A percentile compares a stretch with the other conserved stretches of the same genome.
phyloP scores from a whole-genome alignment of 2,113 vertebrate genomes.

The Ciconia boyciana region DNA sequence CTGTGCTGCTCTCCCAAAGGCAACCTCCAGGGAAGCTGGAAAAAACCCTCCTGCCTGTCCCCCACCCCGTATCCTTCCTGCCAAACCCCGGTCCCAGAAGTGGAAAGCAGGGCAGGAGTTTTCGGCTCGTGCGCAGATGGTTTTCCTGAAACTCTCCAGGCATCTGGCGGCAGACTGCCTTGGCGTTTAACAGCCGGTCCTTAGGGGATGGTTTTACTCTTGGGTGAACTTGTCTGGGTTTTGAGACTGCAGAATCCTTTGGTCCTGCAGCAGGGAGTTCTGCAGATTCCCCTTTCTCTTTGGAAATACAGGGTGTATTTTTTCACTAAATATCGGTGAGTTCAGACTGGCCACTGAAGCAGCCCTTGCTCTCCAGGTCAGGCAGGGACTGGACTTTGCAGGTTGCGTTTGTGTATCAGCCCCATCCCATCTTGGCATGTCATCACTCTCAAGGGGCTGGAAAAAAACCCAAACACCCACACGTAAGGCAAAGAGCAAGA shows the following conservation, averaged over 20 bases:
- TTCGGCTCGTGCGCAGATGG: accelerated
- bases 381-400: background rate
- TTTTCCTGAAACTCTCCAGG: background rate
- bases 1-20: background rate
- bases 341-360: background rate
- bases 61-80: accelerated
- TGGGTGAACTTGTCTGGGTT: background rate
- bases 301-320: background rate
- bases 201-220: background rate
- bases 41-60: background rate
- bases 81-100: background rate
- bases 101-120: background rate
- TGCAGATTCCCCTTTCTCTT: background rate
- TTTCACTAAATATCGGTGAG: background rate
- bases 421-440: background rate
- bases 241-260: background rate
- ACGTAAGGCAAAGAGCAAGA: background rate
- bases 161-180: background rate
- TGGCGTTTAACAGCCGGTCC: background rate
- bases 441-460: background rate
- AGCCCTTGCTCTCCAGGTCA: background rate
- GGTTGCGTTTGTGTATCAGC: background rate
- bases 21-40: background rate
- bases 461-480: too few relatives aligned
- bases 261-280: background rate